These are phyloP conservation scores for Stenodema calcarata DNA, from an alignment of 2,888 invertebrate species.

Conservation along the genomic window DNA sequence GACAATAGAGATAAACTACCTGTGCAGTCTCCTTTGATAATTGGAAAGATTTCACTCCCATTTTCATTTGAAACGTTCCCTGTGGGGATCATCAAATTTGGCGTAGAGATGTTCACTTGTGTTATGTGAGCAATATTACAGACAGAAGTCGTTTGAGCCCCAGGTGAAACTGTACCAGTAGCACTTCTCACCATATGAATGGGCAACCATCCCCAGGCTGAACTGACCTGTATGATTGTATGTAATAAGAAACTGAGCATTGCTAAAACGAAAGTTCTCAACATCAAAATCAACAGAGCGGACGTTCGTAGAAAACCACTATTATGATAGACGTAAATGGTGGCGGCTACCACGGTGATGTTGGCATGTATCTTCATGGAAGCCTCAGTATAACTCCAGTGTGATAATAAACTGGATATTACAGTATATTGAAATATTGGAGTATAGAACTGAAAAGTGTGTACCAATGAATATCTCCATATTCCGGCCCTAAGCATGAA, in stretches of 20 bases:
- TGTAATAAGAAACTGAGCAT: neutral
- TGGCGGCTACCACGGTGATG: neutral
- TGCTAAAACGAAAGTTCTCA: neutral
- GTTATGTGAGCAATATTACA: neutral
- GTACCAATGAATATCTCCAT: too few species aligned
- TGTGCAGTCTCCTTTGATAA: neutral
- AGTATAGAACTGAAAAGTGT: too few species aligned
- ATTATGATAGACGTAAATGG: neutral
- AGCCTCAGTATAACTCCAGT: too few species aligned
- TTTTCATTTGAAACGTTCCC: neutral
- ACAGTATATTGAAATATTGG: too few species aligned
- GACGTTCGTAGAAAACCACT: neutral
- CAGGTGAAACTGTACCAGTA: neutral
- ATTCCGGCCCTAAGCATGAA: too few species aligned
- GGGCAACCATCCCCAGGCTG: neutral
- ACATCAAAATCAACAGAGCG: neutral
- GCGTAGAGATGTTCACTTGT: neutral
- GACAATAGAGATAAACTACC: neutral
- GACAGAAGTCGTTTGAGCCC: neutral
- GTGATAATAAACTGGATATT: too few species aligned
- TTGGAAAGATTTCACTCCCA: neutral
- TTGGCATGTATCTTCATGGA: neutral
- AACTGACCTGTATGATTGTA: neutral
- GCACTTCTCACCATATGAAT: neutral
- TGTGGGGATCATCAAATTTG: neutral